phyloP scores from a whole-genome alignment of 2,888 invertebrate genomes.

The Meiosimyza decipiens region DNA sequence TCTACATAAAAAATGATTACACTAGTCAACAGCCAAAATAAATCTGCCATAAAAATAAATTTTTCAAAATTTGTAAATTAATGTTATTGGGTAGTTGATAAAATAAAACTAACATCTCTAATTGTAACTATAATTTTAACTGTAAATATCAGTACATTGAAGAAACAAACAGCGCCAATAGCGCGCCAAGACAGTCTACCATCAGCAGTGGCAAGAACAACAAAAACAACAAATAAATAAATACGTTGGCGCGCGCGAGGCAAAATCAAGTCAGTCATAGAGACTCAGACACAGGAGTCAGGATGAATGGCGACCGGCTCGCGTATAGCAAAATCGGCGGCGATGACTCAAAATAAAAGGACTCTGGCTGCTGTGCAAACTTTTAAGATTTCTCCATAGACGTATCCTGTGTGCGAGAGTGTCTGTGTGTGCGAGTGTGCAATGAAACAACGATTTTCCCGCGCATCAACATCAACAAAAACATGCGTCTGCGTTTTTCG shows the following conservation, averaged over 20 bases:
- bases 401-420: conserved; percentile 36
- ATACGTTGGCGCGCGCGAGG: conserved; percentile 38
- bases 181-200: conserved; percentile 38
- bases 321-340: conserved; percentile 45
- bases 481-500: conserved; percentile 48
- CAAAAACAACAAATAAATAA: conserved; percentile 35
- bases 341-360: conserved; percentile 44
- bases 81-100: too few relatives aligned
- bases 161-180: conserved; percentile 34
- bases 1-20: too few relatives aligned
- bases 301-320: conserved; percentile 58
- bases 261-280: conserved; percentile 44
- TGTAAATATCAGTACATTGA: background rate
- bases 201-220: conserved; percentile 4
- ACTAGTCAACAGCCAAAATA: too few relatives aligned
- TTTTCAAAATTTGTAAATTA: too few relatives aligned
- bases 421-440: conserved; percentile 31
- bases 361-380: conserved; percentile 36
- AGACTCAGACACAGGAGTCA: conserved; percentile 55
- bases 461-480: conserved; percentile 45
- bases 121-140: too few relatives aligned
- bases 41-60: too few relatives aligned
- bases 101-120: too few relatives aligned
- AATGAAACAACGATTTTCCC: conserved; percentile 53
- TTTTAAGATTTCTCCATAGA: background rate